A percentile compares a stretch with the other conserved stretches of the same genome.
Evolutionary conservation across 2,113 vertebrate genomes (phyloP).

Genomic region (Romanogobio albipinnatus): DNA sequence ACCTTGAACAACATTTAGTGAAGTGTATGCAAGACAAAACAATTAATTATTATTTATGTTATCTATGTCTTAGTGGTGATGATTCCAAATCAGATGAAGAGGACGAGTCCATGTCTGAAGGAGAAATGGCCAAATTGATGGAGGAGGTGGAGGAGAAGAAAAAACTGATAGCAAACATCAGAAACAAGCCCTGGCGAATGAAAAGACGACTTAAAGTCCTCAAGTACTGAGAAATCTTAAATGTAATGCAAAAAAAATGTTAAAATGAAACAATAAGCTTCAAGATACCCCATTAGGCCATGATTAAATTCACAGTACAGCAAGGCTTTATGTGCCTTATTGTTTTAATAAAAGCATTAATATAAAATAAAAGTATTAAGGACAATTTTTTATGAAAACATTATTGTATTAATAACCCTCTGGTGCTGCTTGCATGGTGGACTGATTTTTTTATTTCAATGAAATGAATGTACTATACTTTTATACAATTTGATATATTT

Average conservation of each 20-base stretch:
- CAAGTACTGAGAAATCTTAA: constrained; percentile 73
- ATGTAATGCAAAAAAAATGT: not conserved
- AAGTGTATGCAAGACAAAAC: not conserved
- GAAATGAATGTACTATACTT: too few species aligned
- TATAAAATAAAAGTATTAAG: not conserved
- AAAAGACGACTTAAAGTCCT: constrained; percentile 83
- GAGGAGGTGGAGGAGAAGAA: constrained; percentile 98
- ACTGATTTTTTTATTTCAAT: too few species aligned
- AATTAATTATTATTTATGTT: not conserved
- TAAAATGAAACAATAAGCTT: not conserved
- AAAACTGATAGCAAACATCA: constrained; percentile 89
- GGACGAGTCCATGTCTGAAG: constrained; percentile 89
- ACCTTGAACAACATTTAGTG: too few species aligned
- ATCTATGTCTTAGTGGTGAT: constrained; percentile 72
- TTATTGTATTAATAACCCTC: not conserved
- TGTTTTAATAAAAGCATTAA: not conserved
- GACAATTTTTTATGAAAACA: not conserved
- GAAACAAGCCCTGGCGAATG: constrained; percentile 96
- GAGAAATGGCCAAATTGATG: constrained; percentile 84
- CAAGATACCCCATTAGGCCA: not conserved
- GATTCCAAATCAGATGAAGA: constrained; percentile 75
- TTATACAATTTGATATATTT: too few species aligned
- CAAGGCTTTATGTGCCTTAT: not conserved
- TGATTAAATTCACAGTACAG: not conserved
- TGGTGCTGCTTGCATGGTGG: too few species aligned